A percentile compares a stretch with the other conserved stretches of the same genome.
Evolutionary conservation across 2,113 vertebrate species (phyloP).

Genomic region (Grammomys dolichurus): DNA sequence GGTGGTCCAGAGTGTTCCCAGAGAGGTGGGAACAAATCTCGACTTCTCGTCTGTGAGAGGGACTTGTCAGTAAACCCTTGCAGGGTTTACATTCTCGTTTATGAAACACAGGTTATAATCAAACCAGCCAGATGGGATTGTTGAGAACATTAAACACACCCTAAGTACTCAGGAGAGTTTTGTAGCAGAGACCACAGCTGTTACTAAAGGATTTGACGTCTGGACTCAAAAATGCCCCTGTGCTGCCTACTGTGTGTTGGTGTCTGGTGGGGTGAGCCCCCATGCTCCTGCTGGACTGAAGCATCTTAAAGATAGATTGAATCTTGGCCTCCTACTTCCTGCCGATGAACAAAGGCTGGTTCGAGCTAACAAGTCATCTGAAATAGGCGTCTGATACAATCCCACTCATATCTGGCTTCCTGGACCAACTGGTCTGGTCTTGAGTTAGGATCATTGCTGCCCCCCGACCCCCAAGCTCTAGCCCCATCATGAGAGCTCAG

Average conservation of each 20-base stretch:
- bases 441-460: neutral
- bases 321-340: neutral
- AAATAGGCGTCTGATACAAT: neutral
- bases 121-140: neutral
- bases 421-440: accelerated
- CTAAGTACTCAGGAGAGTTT: neutral
- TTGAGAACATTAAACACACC: neutral
- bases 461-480: neutral
- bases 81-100: neutral
- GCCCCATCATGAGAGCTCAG: neutral
- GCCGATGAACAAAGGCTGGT: neutral
- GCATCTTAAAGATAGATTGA: neutral
- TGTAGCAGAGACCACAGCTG: neutral
- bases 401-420: neutral
- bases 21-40: neutral
- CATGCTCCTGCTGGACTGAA: neutral
- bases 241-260: neutral
- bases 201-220: neutral
- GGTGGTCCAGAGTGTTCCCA: neutral
- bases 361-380: neutral
- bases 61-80: neutral
- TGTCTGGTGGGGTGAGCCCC: neutral
- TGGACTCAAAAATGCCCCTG: neutral
- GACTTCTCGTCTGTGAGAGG: neutral
- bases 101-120: neutral